Evolutionary conservation across 1,140 invertebrate species (phyloP).

Genomic region (Ips typographus): DNA sequence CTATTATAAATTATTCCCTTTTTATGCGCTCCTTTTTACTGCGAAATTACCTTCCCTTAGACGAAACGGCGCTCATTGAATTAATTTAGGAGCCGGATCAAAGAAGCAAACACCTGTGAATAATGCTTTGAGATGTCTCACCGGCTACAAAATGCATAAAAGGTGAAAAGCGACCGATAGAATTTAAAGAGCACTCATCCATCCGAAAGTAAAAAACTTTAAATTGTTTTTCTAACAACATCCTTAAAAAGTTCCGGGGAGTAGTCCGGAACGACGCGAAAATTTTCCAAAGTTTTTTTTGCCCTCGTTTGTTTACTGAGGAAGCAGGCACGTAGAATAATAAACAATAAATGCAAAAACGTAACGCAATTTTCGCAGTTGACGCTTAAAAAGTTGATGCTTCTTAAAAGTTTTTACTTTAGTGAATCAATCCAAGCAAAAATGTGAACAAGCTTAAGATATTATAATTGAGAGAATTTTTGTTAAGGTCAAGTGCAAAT

Average conservation of each 20-base stretch:
- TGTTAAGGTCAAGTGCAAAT: too few relatives aligned
- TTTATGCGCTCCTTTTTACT: constrained; percentile 28
- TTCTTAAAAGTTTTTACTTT: constrained; percentile 15
- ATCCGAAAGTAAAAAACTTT: not conserved
- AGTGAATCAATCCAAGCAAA: too few relatives aligned
- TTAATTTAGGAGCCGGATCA: constrained; percentile 33
- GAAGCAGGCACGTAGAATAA: constrained; percentile 14
- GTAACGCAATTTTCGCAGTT: constrained; percentile 15
- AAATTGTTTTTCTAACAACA: constrained; percentile 9
- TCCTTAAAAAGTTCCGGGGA: constrained; percentile 5
- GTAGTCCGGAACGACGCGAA: constrained; percentile 4
- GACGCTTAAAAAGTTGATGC: constrained; percentile 23
- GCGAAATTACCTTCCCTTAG: constrained; percentile 29
- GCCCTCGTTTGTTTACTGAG: not conserved
- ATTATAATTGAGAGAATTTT: too few relatives aligned
- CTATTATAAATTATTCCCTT: constrained; percentile 37
- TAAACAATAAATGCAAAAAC: constrained; percentile 22
- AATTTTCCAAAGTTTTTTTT: constrained; percentile 17
- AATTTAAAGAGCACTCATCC: not conserved
- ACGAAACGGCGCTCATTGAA: constrained; percentile 32
- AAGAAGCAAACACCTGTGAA: constrained; percentile 35
- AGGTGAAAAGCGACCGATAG: constrained; percentile 21
- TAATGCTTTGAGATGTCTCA: constrained; percentile 31
- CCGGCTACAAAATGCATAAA: constrained; percentile 9
- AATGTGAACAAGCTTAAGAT: too few relatives aligned